These are phyloP conservation scores for Vulpes vulpes DNA, from an alignment of 2,113 vertebrate species.

Conservation along the genomic window DNA sequence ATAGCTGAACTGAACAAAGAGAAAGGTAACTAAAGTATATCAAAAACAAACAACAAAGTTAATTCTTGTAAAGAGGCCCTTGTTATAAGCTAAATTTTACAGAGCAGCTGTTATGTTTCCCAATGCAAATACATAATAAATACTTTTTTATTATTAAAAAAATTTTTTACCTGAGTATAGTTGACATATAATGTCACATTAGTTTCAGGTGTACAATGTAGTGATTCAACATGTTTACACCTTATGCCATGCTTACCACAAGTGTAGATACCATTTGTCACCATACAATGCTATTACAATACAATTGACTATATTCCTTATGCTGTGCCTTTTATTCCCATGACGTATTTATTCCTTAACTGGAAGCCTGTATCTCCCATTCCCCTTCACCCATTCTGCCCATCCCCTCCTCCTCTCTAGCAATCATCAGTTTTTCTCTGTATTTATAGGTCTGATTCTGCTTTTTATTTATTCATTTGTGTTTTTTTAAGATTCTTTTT, in stretches of 20 bases:
- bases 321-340: not conserved
- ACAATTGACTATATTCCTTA: not conserved
- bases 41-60: not conserved
- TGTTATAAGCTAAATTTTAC: not conserved
- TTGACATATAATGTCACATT: not conserved
- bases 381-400: not conserved
- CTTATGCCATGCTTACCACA: not conserved
- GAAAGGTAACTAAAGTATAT: not conserved
- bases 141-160: not conserved
- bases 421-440: not conserved
- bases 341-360: not conserved
- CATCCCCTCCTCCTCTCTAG: not conserved
- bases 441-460: not conserved
- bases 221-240: not conserved
- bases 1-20: not conserved
- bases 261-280: not conserved
- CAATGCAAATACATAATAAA: not conserved
- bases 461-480: not conserved
- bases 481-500: not conserved
- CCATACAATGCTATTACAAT: not conserved
- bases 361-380: not conserved
- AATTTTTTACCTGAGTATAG: not conserved
- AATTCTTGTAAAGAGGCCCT: not conserved
- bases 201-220: not conserved
- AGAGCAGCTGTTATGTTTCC: not conserved